Percentiles rank a stretch among this genome's conserved stretches.
These are phyloP conservation scores for Neopelma chrysocephalum DNA, from an alignment of 2,797 vertebrate genomes.

Conservation along the genomic window DNA sequence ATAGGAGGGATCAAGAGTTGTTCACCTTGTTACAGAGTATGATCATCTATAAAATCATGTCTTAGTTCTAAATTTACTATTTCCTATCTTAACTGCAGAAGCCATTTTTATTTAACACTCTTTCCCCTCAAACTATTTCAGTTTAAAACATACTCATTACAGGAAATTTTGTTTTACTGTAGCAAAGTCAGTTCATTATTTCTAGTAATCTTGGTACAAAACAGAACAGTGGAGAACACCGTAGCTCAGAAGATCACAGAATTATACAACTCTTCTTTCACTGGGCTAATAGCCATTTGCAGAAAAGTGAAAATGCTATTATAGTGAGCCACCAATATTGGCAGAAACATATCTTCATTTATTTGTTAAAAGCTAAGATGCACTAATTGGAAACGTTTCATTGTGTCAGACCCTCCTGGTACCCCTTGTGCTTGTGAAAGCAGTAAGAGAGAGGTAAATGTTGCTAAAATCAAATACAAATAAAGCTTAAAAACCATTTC, in stretches of 20 bases:
- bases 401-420: background rate
- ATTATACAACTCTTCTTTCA: background rate
- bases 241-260: background rate
- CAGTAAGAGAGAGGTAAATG: background rate
- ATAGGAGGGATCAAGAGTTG: background rate
- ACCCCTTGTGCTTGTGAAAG: background rate
- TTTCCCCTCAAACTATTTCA: background rate
- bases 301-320: background rate
- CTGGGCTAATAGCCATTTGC: background rate
- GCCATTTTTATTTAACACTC: background rate
- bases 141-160: background rate
- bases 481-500: background rate
- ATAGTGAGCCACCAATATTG: background rate
- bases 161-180: background rate
- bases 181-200: background rate
- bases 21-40: background rate
- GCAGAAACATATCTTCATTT: background rate
- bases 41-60: background rate
- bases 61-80: background rate
- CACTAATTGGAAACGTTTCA: background rate
- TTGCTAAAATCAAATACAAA: background rate
- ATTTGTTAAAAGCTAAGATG: background rate
- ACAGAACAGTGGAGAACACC: background rate
- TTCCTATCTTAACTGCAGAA: background rate
- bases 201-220: background rate